These are phyloP conservation scores for Protaetia brevitarsis DNA, from an alignment of 1,140 invertebrate genomes.

Conservation along the genomic window DNA sequence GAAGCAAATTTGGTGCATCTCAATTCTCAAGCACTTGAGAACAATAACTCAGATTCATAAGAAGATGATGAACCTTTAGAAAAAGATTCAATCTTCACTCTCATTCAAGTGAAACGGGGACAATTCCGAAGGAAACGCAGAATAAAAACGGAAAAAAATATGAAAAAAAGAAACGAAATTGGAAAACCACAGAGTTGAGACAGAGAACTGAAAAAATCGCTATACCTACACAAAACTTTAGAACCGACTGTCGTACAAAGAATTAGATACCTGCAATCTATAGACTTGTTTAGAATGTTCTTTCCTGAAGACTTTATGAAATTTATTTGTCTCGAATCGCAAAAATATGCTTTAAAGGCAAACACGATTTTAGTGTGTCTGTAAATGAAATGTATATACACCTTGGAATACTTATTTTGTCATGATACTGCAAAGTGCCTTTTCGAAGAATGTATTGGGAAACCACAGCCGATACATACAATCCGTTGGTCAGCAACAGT, in stretches of 20 bases:
- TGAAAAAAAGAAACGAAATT: not conserved
- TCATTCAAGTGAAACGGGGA: too few relatives aligned
- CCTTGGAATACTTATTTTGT: constrained; percentile 16
- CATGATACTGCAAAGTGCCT: constrained; percentile 20
- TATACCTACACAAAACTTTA: too few relatives aligned
- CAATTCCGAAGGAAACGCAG: not conserved
- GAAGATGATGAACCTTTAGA: too few relatives aligned
- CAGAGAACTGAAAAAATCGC: not conserved
- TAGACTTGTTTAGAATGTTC: constrained; percentile 18
- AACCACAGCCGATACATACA: constrained; percentile 24
- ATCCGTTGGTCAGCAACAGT: constrained; percentile 16
- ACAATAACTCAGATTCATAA: not conserved
- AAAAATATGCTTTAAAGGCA: constrained; percentile 8
- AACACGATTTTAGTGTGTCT: constrained; percentile 9
- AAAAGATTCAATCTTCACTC: too few relatives aligned
- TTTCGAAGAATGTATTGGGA: constrained; percentile 28
- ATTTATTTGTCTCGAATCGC: not conserved
- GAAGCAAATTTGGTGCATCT: not conserved
- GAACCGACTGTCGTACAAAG: not conserved
- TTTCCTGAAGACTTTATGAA: constrained; percentile 5
- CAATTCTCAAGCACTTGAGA: too few relatives aligned
- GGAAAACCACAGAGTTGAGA: not conserved
- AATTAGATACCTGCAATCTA: not conserved
- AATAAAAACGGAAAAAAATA: not conserved
- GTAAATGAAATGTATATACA: constrained; percentile 13